These are phyloP conservation scores for Diaphora mendica DNA, from an alignment of 2,888 invertebrate genomes.

Conservation along the genomic window DNA sequence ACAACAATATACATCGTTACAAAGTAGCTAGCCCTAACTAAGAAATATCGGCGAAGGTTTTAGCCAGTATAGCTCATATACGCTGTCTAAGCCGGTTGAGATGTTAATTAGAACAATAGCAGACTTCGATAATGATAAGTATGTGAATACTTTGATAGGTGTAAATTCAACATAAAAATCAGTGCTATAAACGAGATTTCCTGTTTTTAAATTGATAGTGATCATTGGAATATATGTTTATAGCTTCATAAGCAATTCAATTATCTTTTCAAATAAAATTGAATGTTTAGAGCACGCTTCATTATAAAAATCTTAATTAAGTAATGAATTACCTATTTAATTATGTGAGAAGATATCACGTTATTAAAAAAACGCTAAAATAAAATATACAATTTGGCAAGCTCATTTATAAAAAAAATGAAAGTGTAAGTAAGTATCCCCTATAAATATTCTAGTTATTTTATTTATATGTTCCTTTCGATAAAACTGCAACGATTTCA, in stretches of 20 bases:
- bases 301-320: neutral
- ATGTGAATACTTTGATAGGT: neutral
- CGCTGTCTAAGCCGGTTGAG: neutral
- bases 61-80: neutral
- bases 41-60: neutral
- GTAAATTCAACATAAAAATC: neutral
- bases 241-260: neutral
- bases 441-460: neutral
- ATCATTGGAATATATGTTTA: neutral
- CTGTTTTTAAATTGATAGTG: neutral
- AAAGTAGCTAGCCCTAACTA: neutral
- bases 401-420: neutral
- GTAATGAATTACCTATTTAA: neutral
- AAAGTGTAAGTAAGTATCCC: neutral
- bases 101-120: neutral
- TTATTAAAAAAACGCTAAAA: neutral
- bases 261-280: neutral
- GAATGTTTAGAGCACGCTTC: neutral
- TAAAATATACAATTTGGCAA: neutral
- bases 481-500: neutral
- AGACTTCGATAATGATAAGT: neutral
- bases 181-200: neutral
- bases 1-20: too few relatives aligned
- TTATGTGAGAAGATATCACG: neutral
- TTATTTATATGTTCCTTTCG: neutral